phyloP scores from a whole-genome alignment of 1,140 invertebrate genomes.

The Heterodera carotae region DNA sequence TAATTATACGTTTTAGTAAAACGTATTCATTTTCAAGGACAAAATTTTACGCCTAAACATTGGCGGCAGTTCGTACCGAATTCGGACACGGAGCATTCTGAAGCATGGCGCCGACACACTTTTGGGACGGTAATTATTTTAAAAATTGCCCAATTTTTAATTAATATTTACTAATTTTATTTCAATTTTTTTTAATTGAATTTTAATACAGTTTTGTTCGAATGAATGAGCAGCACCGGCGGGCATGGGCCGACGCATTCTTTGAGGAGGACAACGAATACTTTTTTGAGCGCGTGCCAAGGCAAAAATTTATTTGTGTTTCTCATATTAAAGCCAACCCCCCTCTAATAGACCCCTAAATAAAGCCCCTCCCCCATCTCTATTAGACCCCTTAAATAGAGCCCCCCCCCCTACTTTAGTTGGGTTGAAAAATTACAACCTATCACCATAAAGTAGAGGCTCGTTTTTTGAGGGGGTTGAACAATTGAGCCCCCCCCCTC shows the following conservation, averaged over 20 bases:
- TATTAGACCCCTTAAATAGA: no score
- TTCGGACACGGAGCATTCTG: slow-evolving; percentile 57
- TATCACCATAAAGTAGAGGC: no score
- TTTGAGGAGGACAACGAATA: slow-evolving; percentile 64
- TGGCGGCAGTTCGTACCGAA: slow-evolving; percentile 60
- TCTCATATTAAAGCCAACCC: no score
- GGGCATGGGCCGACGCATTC: slow-evolving; percentile 60
- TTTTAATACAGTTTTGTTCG: slow-evolving; percentile 45
- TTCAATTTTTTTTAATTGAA: neutral
- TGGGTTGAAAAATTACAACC: no score
- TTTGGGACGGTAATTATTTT: slow-evolving; percentile 27
- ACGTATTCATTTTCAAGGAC: slow-evolving; percentile 49
- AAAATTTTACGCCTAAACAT: slow-evolving; percentile 62
- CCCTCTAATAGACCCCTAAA: no score
- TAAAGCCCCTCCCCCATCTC: no score
- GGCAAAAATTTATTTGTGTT: slow-evolving; percentile 42
- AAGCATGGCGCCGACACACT: slow-evolving; percentile 63
- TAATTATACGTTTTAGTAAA: slow-evolving; percentile 16
- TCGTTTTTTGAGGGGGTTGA: no score
- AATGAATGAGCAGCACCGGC: slow-evolving; percentile 64
- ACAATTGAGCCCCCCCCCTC: no score
- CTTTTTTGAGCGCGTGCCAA: slow-evolving; percentile 63
- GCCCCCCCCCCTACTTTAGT: no score
- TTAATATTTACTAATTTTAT: neutral
- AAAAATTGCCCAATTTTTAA: neutral